Base-by-base conservation (phyloP, 2,113 vertebrate species). In the Paedocypris sp. region DNA sequence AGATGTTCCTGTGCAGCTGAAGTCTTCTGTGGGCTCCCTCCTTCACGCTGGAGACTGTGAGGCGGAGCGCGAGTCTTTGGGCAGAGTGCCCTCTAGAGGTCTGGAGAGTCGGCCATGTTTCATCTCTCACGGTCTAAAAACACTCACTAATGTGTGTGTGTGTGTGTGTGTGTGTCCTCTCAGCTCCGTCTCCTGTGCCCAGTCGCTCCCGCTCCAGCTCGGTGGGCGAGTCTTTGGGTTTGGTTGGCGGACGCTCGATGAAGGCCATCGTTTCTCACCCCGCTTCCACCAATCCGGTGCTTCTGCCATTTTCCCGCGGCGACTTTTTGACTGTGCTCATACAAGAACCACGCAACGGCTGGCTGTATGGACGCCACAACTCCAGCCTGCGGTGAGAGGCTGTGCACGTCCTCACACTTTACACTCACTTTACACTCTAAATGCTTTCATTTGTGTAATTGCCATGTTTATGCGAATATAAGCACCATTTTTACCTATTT, bases 361-460 rank as follows among this genome's bases (percentile, higher is more conserved):
- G 94, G 94, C 83, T 98, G 22, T 98, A 95, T 0, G 94, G 94
- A 41, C 91, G 87, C 48, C 86, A 90, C 39, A 89, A 97, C 71
- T 83, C 85, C 70, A 88, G 79, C 0, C 67, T 90, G 58, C 72
- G 73, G 94, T 98, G 77, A 23, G 80, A 86, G 2, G 0, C 1
- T 51, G 16, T 51, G 13, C 16, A n/a, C n/a, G n/a, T n/a, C n/a
- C n/a, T n/a, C n/a, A n/a, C n/a, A n/a, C n/a, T n/a, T n/a, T n/a
- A n/a, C n/a, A n/a, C n/a, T n/a, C n/a, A n/a, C n/a, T n/a, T n/a
- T n/a, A n/a, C n/a, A n/a, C n/a, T n/a, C n/a, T n/a, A n/a, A n/a
- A n/a, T n/a, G n/a, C n/a, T n/a, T n/a, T n/a, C n/a, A n/a, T n/a
- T n/a, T n/a, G n/a, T n/a, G n/a, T n/a, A n/a, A n/a, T n/a, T n/a